A percentile compares a stretch with the other conserved stretches of the same genome.
Evolutionary conservation across 1,140 invertebrate species (phyloP).

Genomic region (Laodelphax striatellus): DNA sequence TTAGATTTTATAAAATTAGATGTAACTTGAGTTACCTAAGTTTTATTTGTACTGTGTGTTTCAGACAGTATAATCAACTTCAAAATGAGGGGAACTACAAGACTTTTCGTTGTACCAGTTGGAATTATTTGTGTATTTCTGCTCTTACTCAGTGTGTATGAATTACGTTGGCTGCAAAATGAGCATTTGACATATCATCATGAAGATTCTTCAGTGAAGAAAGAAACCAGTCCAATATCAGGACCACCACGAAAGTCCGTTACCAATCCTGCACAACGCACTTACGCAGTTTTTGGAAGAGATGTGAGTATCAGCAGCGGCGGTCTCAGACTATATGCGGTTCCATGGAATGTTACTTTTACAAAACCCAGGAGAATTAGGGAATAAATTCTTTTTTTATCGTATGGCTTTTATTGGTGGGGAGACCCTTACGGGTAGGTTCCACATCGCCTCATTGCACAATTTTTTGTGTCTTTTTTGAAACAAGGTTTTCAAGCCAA

Average conservation of each 20-base stretch:
- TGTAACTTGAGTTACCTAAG: too few relatives aligned
- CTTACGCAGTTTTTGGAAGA: conserved; percentile 14
- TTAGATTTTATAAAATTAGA: too few relatives aligned
- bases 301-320: conserved; percentile 13
- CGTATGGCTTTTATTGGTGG: too few relatives aligned
- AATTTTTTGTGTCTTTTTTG: too few relatives aligned
- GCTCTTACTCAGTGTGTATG: conserved; percentile 17
- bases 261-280: not conserved
- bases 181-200: conserved; percentile 21
- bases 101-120: conserved; percentile 9
- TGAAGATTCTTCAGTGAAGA: not conserved
- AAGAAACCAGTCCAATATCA: not conserved
- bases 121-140: conserved; percentile 13
- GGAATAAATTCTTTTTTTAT: too few relatives aligned
- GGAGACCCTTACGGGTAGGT: too few relatives aligned
- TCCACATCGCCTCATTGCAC: too few relatives aligned
- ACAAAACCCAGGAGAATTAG: not conserved
- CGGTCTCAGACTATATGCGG: too few relatives aligned
- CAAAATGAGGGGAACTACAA: not conserved
- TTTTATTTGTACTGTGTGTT: not conserved
- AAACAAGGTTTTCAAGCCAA: too few relatives aligned
- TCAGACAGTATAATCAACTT: not conserved
- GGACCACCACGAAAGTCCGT: not conserved
- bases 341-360: too few relatives aligned
- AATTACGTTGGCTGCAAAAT: conserved; percentile 18